Percentiles rank a stretch among this genome's conserved stretches.
Conservation (phyloP, 2,888 invertebrate genomes). For the Lasioglossum calceatum region DNA sequence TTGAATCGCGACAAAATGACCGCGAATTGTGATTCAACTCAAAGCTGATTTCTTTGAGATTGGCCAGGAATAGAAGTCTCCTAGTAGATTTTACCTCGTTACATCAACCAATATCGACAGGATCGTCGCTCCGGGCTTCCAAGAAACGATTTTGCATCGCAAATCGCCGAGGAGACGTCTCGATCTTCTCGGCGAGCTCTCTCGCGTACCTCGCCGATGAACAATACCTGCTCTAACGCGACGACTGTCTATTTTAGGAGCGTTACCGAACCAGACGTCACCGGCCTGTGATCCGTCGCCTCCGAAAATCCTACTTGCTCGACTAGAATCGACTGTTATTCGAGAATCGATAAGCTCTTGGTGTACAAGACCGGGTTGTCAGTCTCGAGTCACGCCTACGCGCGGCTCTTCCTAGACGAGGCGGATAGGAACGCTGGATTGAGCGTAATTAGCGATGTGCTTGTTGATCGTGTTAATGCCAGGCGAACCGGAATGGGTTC, state of each 20-base stretch:
- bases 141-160: slow-evolving; percentile 79
- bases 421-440: slow-evolving; percentile 12
- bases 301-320: slow-evolving; percentile 10
- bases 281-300: background rate
- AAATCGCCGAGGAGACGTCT: slow-evolving; percentile 69
- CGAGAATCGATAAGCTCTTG: slow-evolving; percentile 17
- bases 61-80: background rate
- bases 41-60: background rate
- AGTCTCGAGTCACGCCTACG: slow-evolving; percentile 39
- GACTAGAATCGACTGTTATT: background rate
- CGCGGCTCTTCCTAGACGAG: background rate
- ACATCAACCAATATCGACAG: slow-evolving; percentile 40
- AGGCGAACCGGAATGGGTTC: background rate
- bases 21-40: too few relatives aligned
- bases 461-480: slow-evolving; percentile 8
- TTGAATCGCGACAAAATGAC: too few relatives aligned
- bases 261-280: slow-evolving; percentile 46
- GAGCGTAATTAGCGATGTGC: slow-evolving; percentile 39
- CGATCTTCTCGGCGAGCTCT: slow-evolving; percentile 52
- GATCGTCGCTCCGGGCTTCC: slow-evolving; percentile 59
- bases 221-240: slow-evolving; percentile 59
- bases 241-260: slow-evolving; percentile 66
- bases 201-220: slow-evolving; percentile 62
- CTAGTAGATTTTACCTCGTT: slow-evolving; percentile 29
- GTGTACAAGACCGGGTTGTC: slow-evolving; percentile 11